These are phyloP conservation scores for Melanchra persicariae DNA, from an alignment of 2,888 invertebrate species.

Conservation along the genomic window DNA sequence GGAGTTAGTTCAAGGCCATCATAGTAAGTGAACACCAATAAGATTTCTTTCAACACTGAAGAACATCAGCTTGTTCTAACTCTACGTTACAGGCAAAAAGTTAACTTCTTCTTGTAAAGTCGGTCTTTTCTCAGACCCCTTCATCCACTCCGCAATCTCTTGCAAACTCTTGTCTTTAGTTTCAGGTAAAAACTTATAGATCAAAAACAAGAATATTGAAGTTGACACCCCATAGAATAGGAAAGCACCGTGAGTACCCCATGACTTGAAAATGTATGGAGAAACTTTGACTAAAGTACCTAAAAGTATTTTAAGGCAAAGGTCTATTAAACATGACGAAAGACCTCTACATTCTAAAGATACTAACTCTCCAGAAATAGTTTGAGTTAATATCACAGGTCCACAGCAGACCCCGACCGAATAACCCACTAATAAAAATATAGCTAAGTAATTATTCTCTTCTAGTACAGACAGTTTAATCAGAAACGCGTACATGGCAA, in stretches of 20 bases:
- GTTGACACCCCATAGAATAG: constrained; percentile 65
- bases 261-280: constrained; percentile 62
- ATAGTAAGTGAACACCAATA: neutral
- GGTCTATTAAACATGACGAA: constrained; percentile 58
- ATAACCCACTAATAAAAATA: constrained; percentile 43
- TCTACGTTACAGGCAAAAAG: constrained; percentile 21
- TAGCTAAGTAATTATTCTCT: constrained; percentile 48
- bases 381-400: constrained; percentile 69
- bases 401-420: constrained; percentile 71
- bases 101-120: constrained; percentile 24
- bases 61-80: too few relatives aligned
- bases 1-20: too few relatives aligned
- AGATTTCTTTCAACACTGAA: neutral
- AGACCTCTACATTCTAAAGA: constrained; percentile 62
- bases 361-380: constrained; percentile 69
- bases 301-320: constrained; percentile 57
- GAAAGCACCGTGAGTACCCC: constrained; percentile 68
- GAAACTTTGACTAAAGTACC: constrained; percentile 68
- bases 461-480: constrained; percentile 32
- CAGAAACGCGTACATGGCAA: constrained; percentile 43
- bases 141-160: constrained; percentile 53
- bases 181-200: constrained; percentile 71
- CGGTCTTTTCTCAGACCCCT: constrained; percentile 3
- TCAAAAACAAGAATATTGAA: constrained; percentile 54
- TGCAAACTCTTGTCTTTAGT: constrained; percentile 65